Evolutionary conservation across 2,888 invertebrate species (phyloP), one percentile per base, ranked within the genome.

Genomic region (Prionchulus punctatus): DNA sequence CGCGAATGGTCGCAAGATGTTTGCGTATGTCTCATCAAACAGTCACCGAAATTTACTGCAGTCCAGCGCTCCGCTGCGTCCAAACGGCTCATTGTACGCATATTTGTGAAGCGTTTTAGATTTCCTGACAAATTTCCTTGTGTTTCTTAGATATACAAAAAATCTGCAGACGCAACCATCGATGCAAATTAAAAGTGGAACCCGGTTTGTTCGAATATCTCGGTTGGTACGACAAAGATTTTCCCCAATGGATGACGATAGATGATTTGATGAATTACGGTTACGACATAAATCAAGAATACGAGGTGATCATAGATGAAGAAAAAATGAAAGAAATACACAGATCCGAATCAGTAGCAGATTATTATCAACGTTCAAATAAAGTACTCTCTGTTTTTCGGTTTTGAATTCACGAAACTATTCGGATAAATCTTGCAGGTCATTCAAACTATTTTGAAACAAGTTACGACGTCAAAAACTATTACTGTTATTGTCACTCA

Each of bases 151-250:
- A n/a, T n/a, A n/a, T n/a, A n/a, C n/a, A n/a, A n/a, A n/a, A n/a
- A n/a, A n/a, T n/a, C n/a, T n/a, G n/a, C n/a, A n/a, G n/a, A n/a
- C n/a, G n/a, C n/a, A n/a, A n/a, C n/a, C n/a, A n/a, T n/a, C n/a
- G n/a, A n/a, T n/a, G n/a, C n/a, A n/a, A n/a, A n/a, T n/a, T n/a
- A 36, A 36, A 45, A n/a, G 30, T 52, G 18, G 52, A 52, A 30
- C 52, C 52, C 3, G 52, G 52, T n/a, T 31, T 52, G 52, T 52
- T 52, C 36, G 30, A 52, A 25, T 52, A 30, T 15, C 4, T 52
- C n/a, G 15, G 31, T 7, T 52, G 52, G 52, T 52, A 30, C 52
- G 26, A 30, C 4, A 23, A 52, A 7, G 45, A 45, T 45, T 45
- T 45, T 23, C 45, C 45, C 4, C 7, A 12, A 4, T 45, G 12